Evolutionary conservation across 2,797 vertebrate genomes (phyloP).

Genomic region (Cottoperca gobio): DNA sequence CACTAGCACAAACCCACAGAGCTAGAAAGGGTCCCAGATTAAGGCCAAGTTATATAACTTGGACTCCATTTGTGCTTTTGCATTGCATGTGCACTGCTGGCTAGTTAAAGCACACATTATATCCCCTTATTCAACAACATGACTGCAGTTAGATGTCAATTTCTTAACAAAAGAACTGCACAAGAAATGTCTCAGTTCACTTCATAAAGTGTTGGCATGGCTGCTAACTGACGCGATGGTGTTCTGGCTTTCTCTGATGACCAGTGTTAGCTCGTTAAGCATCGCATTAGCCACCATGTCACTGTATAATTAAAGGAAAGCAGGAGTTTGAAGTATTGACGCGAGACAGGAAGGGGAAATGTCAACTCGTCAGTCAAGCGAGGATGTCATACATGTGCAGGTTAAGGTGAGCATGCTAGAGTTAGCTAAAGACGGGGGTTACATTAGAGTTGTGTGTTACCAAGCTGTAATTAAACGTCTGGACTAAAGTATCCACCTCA

Average conservation of each 20-base stretch:
- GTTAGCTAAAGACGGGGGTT: background rate
- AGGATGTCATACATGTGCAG: background rate
- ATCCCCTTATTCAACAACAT: background rate
- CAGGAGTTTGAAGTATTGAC: conserved; percentile 6
- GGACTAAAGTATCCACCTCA: background rate
- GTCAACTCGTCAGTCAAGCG: conserved; percentile 37
- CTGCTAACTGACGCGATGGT: background rate
- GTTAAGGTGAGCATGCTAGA: background rate
- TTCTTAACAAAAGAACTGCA: background rate
- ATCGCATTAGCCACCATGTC: conserved; percentile 13
- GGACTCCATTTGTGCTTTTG: conserved; percentile 72
- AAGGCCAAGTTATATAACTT: conserved; percentile 87
- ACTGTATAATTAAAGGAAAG: conserved; percentile 20
- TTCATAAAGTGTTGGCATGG: conserved; percentile 2
- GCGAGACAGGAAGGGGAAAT: conserved; percentile 40
- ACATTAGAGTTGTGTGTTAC: background rate
- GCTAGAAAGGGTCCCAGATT: conserved; percentile 80
- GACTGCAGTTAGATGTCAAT: background rate
- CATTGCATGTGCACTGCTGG: conserved; percentile 50
- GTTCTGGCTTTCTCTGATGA: conserved; percentile 30
- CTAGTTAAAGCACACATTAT: conserved; percentile 15
- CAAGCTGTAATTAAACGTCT: conserved; percentile 1
- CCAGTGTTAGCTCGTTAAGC: conserved; percentile 37
- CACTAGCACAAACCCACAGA: conserved; percentile 57
- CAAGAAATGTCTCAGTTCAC: background rate